Conservation (phyloP, 1,140 invertebrate genomes). For the Tetragonula clypearis region DNA sequence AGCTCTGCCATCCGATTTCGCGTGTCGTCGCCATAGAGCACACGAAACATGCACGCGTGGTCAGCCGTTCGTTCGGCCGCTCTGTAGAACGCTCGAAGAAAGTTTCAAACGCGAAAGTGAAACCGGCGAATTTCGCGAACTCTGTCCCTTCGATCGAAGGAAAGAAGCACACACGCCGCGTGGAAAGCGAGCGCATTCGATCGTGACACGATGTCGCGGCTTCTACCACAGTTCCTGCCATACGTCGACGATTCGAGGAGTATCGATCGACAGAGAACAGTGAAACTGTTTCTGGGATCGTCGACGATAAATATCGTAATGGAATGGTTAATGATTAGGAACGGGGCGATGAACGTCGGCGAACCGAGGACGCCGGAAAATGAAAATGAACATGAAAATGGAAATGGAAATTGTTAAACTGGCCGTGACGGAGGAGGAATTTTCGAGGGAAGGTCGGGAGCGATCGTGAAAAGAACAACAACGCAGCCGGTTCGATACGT, state of each 20-base stretch:
- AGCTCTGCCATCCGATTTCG: slow-evolving; percentile 34
- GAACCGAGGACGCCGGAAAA: slow-evolving; percentile 21
- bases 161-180: not conserved
- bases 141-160: not conserved
- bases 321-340: not conserved
- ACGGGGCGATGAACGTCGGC: not conserved
- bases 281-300: not conserved
- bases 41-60: not conserved
- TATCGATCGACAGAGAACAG: not conserved
- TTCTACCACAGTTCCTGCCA: not conserved
- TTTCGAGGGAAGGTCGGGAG: not conserved
- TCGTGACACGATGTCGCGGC: not conserved
- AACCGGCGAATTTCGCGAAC: not conserved
- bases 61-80: no score
- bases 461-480: not conserved
- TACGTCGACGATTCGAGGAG: not conserved
- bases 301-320: not conserved
- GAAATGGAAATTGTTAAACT: slow-evolving; percentile 31
- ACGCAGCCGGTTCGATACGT: not conserved
- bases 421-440: not conserved
- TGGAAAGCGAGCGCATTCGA: slow-evolving; percentile 10
- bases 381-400: not conserved
- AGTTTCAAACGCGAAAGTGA: slow-evolving; percentile 15
- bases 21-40: slow-evolving; percentile 25
- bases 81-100: not conserved